Evolutionary conservation across 2,888 invertebrate genomes (phyloP).

Genomic region (Suillia variegata): DNA sequence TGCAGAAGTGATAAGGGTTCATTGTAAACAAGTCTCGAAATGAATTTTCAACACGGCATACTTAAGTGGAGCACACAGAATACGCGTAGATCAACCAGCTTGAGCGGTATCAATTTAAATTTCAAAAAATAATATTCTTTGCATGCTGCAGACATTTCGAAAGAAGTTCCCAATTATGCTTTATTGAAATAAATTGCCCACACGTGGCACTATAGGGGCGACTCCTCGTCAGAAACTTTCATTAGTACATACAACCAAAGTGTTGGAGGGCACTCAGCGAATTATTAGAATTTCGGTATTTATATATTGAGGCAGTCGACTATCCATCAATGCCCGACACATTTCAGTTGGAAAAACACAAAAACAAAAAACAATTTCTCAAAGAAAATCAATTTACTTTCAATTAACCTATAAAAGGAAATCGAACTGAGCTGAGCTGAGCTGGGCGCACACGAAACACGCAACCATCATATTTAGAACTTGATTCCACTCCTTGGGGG

Average conservation of each 20-base stretch:
- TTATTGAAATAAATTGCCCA: slow-evolving; percentile 53
- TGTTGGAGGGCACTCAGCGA: background rate
- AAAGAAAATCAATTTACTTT: slow-evolving; percentile 10
- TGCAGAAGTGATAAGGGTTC: slow-evolving; percentile 7
- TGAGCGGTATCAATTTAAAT: no score
- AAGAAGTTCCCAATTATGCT: no score
- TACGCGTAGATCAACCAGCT: no score
- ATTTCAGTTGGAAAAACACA: background rate
- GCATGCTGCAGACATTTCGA: no score
- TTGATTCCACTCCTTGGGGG: background rate
- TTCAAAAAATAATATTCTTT: no score
- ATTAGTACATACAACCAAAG: background rate
- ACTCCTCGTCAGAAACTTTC: no score
- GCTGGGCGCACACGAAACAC: no score
- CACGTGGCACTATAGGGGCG: no score
- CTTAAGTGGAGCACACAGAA: background rate
- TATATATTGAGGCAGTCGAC: background rate
- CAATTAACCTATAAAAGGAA: slow-evolving; percentile 17
- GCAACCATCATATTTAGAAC: background rate
- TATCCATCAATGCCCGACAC: background rate
- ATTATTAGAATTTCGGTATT: background rate
- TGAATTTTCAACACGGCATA: slow-evolving; percentile 12
- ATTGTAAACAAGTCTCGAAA: background rate
- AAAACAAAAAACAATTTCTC: no score
- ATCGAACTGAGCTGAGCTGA: background rate